Base-by-base conservation (phyloP, 2,113 vertebrate genomes). In the Pavo muticus region DNA sequence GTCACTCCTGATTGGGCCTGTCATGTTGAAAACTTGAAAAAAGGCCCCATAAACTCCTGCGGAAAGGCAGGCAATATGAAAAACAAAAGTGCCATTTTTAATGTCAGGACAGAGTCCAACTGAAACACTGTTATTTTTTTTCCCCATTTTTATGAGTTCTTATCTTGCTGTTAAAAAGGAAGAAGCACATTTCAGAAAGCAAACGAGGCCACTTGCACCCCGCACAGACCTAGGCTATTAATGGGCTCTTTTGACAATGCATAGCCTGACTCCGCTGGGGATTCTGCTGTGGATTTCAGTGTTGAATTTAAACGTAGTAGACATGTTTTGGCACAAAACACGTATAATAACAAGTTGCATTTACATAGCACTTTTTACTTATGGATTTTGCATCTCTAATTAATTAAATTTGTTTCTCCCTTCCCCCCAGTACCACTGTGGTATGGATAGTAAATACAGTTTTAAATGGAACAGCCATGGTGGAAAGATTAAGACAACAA, bases 321-420 rank as follows among this genome's bases (percentile, higher is more conserved):
- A 96, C 87, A 85, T 89, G 88, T 92, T 94, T 94, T 91, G 82
- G 75, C 87, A 90, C 85, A 39, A 95, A 91, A 84, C 68, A 73
- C 87, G 91, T 91, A 50, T 76, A 95, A 73, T 67, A 91, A 92
- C 71, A 82, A 94, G 94, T 95, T 94, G 91, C 91, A 97, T 95
- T 94, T 96, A 82, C 90, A 94, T 87, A 92, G 71, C 89, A 79
- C 89, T 89, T 87, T 94, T 96, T 86, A 86, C 92, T 93, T 91
- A 95, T 77, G 88, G 90, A 93, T 94, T 95, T 91, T 86, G 64
- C 11, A 79, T 88, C 87, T 84, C 73, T 95, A 91, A 96, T 96
- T 96, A 94, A 96, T 94, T 96, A 93, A 94, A 90, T 95, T 74
- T 89, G 63, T 76, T 89, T 76, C 82, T 71, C 85, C 79, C 60